Evolutionary conservation across 2,113 vertebrate genomes (phyloP), one percentile per base, ranked within the genome.

Genomic region (Rafetus swinhoei): DNA sequence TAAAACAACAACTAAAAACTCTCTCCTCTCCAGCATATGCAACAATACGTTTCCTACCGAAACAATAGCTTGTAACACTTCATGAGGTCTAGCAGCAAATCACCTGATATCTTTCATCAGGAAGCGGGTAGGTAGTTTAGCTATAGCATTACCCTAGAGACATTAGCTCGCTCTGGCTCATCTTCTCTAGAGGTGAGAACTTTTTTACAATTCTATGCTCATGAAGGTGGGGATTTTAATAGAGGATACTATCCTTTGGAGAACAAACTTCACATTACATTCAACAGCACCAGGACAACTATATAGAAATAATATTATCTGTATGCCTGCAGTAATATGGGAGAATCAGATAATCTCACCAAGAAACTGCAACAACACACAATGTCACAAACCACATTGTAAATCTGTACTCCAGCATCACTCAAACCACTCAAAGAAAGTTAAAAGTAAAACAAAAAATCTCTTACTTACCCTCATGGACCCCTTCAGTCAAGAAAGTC

Each of bases 401-500:
- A 86, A 13, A 65, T 54, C 65, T 7, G 55, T 8, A 12, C 1
- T 0, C 12, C 80, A 86, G n/a, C 9, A 83, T 10, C 27, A 74
- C 79, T 54, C 1, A 12, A 9, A 82, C 60, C 24, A 24, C 21
- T 50, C 72, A 21, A 13, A 87, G 32, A n/a, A 69, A 15, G 29
- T 10, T 10, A 10, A 52, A 11, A 35, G 19, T 25, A 0, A 0
- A 29, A 39, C 22, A 54, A 59, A 50, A 57, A 54, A 8, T n/a
- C 54, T 69, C 53, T 18, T 9, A 93, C 94, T 97, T 98, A 99
- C 99, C 99, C 90, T 99, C 98, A 5, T 98, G 98, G 96, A 98
- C 97, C 65, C 99, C 98, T 96, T 99, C 99, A 0, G 99, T 99
- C 90, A 99, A 97, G 96, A 99, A 99, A 83, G 99, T 99, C 27